phyloP scores from a whole-genome alignment of 2,888 invertebrate species.

The Serrognathus titanus region DNA sequence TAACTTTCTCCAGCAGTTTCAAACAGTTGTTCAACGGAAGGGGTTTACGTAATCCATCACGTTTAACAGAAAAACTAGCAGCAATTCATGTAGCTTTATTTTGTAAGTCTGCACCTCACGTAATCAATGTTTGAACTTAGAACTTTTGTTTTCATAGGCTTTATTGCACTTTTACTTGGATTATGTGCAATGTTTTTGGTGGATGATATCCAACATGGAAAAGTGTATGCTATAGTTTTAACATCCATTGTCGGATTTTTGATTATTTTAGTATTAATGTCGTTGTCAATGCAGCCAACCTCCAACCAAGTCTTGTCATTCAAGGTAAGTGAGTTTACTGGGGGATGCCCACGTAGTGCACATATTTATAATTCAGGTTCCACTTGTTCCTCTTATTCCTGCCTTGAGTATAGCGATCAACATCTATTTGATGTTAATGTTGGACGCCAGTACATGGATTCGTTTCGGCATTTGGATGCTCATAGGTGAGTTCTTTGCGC shows the following conservation, averaged over 20 bases:
- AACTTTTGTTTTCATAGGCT: not conserved
- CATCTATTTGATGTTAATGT: conserved; percentile 78
- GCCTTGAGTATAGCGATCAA: conserved; percentile 78
- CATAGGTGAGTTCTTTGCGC: conserved; percentile 59
- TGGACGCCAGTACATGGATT: conserved; percentile 79
- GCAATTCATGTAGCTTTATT: conserved; percentile 51
- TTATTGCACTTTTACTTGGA: conserved; percentile 36
- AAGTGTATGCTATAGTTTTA: conserved; percentile 40
- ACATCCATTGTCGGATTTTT: conserved; percentile 33
- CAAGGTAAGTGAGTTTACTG: conserved; percentile 47
- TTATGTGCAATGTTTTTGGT: conserved; percentile 39
- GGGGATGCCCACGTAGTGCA: not conserved
- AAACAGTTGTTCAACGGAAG: not conserved
- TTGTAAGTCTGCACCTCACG: conserved; percentile 43
- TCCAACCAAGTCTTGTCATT: conserved; percentile 62
- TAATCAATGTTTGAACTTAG: not conserved
- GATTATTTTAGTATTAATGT: conserved; percentile 49
- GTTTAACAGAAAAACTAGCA: conserved; percentile 51
- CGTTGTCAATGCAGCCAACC: conserved; percentile 61
- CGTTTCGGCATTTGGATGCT: conserved; percentile 76
- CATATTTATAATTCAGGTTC: conserved; percentile 60
- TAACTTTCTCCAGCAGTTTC: not conserved
- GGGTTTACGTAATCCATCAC: conserved; percentile 44
- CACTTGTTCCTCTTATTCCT: conserved; percentile 78
- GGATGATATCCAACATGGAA: conserved; percentile 42